Percentiles rank a stretch among this genome's conserved stretches.
Evolutionary conservation across 2,797 vertebrate species (phyloP).

Genomic region (Semotilus atromaculatus): DNA sequence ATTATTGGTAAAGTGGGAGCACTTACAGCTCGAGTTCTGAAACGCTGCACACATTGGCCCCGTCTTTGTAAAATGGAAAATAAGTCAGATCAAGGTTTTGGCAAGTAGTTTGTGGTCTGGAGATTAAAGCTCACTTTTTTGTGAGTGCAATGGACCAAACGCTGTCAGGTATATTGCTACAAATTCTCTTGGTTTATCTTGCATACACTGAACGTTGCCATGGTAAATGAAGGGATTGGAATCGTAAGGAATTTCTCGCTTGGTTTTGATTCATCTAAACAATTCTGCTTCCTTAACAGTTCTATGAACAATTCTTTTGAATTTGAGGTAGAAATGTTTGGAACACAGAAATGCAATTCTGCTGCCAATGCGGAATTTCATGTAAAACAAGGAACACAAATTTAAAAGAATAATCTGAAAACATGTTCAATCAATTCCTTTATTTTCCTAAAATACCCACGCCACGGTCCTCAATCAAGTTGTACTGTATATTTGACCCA

Average conservation of each 20-base stretch:
- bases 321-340: background rate
- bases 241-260: background rate
- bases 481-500: background rate
- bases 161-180: conserved; percentile 26
- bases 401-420: background rate
- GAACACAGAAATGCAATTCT: background rate
- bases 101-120: conserved; percentile 39
- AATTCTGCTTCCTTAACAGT: background rate
- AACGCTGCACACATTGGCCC: conserved; percentile 36
- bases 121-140: conserved; percentile 9
- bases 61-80: conserved; percentile 44
- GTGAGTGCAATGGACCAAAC: conserved; percentile 10
- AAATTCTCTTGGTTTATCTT: conserved; percentile 41
- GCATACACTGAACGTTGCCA: conserved; percentile 25
- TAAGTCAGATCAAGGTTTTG: conserved; percentile 51
- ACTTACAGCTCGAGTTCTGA: conserved; percentile 33
- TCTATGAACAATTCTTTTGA: background rate
- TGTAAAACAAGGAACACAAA: background rate
- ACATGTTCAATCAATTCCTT: background rate
- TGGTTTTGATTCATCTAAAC: background rate
- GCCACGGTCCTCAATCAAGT: background rate
- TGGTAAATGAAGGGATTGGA: background rate
- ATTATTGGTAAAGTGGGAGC: conserved; percentile 53
- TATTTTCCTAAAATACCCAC: background rate
- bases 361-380: background rate